Conservation (phyloP, 2,113 vertebrate genomes). For the Thinocorus orbignyianus region DNA sequence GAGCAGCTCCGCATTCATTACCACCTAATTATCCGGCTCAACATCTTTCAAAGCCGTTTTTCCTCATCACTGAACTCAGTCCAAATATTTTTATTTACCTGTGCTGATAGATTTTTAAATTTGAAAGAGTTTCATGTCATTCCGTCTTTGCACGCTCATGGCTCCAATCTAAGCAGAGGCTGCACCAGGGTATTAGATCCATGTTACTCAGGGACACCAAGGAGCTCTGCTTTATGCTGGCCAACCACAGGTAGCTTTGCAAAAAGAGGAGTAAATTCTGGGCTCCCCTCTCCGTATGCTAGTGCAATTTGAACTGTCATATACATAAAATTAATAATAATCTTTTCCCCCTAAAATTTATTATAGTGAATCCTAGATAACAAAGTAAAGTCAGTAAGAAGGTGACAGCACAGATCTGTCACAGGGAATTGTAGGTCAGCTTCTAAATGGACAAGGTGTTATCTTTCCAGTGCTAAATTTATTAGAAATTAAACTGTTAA, state of each 20-base stretch:
- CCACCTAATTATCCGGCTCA: constrained; percentile 68
- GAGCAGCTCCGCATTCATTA: constrained; percentile 56
- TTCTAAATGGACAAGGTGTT: not conserved
- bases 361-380: not conserved
- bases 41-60: constrained; percentile 43
- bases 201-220: not conserved
- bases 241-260: not conserved
- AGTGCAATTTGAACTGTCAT: not conserved
- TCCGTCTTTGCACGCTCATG: not conserved
- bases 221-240: constrained; percentile 10
- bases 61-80: constrained; percentile 26
- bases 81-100: constrained; percentile 67
- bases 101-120: constrained; percentile 40
- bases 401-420: not conserved
- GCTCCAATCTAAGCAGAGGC: not conserved
- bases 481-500: not conserved
- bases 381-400: not conserved
- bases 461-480: not conserved
- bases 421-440: not conserved
- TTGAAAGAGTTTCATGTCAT: not conserved
- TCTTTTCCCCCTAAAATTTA: not conserved
- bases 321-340: not conserved
- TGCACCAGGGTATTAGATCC: not conserved
- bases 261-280: not conserved
- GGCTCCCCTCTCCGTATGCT: not conserved